Evolutionary conservation across 64 coral and sea anemone species (phyloP), one percentile per base, ranked within the genome.

Genomic region (Catalaphyllia jardinei): DNA sequence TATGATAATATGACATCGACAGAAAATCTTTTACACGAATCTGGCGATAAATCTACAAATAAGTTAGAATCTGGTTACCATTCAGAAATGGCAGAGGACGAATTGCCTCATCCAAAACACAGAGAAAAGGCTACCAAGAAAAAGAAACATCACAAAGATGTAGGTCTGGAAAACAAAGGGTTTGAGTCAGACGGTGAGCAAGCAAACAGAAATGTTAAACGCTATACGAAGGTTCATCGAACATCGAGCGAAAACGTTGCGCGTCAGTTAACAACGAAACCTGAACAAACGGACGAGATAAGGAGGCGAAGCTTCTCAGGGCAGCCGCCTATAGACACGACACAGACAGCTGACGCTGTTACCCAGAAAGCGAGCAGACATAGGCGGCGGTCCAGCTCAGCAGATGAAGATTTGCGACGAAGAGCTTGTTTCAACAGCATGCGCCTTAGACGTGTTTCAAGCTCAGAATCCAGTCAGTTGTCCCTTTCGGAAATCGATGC

Each of bases 371-470:
- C 0, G 25, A 28, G 39, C 20, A n/a, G 33, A 14, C n/a, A 35
- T 7, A 35, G 38, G 31, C 83, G 90, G 15, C 75, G 51, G 31
- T 71, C 83, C 0, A 87, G 90, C 61, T 46, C n/a, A 5, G 29
- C 28, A 19, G 90, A 87, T 6, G 75, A 87, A 25, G 90, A 92
- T 71, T 87, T 92, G 22, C 79, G 90, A 31, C 49, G 84, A 71
- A 79, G 65, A 78, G 90, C 90, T 11, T 86, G 72, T 54, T 79
- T 92, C 18, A 92, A 92, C 52, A 78, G 64, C 18, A 92, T 92
- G 90, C 84, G 76, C 16, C 72, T 28, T 52, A 24, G 72, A 13
- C 83, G 73, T 1, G 12, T 85, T 71, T 64, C 62, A 52, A 91
- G 79, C 25, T 60, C 54, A 16, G 54, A 16, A 16, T 57, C 69